phyloP scores from a whole-genome alignment of 1,140 invertebrate genomes.

The Gyrodactylus salaris region DNA sequence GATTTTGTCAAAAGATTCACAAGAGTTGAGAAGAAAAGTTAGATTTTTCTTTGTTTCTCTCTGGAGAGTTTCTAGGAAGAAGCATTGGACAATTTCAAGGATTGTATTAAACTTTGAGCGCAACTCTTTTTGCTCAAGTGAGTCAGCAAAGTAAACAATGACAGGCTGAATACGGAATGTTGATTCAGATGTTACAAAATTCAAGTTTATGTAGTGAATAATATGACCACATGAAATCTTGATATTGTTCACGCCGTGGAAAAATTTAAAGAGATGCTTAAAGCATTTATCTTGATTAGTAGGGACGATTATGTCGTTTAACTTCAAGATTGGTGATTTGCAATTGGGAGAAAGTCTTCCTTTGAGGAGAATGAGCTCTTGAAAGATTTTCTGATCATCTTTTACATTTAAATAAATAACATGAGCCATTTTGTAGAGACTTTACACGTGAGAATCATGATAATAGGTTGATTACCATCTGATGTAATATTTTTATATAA shows the following conservation, averaged over 20 bases:
- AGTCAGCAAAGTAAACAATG: not conserved
- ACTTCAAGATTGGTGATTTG: not conserved
- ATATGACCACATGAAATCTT: not conserved
- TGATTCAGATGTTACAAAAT: not conserved
- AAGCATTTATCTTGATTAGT: not conserved
- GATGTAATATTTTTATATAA: not conserved
- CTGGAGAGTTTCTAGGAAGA: not conserved
- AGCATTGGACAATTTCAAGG: not conserved
- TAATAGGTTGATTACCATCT: no score
- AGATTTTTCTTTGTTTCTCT: not conserved
- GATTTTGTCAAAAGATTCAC: not conserved
- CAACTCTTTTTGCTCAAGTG: not conserved
- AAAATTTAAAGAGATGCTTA: not conserved
- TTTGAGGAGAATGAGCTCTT: not conserved
- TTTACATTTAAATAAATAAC: not conserved
- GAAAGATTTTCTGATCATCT: not conserved
- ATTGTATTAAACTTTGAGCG: not conserved
- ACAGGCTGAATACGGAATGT: not conserved
- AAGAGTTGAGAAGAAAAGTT: not conserved
- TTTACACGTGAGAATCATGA: no score
- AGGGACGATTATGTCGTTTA: not conserved
- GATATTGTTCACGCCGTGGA: not conserved
- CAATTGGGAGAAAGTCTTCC: not conserved
- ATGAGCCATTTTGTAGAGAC: not conserved
- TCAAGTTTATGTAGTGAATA: not conserved